Percentiles rank a stretch among this genome's conserved stretches.
Evolutionary conservation across 2,797 vertebrate genomes (phyloP).

Genomic region (Tapirus indicus): DNA sequence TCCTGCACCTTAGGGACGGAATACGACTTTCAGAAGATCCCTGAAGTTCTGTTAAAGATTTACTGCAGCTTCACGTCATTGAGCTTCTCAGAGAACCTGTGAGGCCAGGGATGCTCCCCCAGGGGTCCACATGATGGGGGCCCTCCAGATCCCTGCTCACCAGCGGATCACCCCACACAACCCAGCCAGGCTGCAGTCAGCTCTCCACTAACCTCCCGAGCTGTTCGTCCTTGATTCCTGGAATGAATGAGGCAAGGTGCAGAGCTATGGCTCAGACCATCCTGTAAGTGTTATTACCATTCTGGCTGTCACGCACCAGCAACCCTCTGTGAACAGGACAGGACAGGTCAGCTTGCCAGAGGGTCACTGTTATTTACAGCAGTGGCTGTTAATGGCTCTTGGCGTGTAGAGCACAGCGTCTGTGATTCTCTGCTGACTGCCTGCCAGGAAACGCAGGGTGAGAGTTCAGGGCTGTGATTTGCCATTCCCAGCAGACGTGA

Average conservation of each 20-base stretch:
- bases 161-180: background rate
- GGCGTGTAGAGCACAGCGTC: background rate
- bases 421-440: background rate
- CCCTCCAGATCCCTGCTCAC: background rate
- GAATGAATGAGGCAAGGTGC: constrained; percentile 16
- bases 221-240: background rate
- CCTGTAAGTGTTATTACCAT: constrained; percentile 35
- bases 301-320: background rate
- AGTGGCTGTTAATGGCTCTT: constrained; percentile 60
- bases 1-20: background rate
- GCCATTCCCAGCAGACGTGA: accelerated
- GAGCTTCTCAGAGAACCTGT: background rate
- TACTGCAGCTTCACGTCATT: accelerated
- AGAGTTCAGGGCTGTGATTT: background rate
- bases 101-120: background rate
- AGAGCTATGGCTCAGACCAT: constrained; percentile 6
- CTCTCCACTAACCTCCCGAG: constrained; percentile 32
- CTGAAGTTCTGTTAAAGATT: background rate
- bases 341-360: background rate
- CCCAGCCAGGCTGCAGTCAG: background rate
- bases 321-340: background rate
- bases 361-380: constrained; percentile 64
- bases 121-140: accelerated
- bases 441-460: constrained; percentile 44
- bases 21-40: background rate